Evolutionary conservation across 1,140 invertebrate genomes (phyloP).

Genomic region (Dendroctonus valens): DNA sequence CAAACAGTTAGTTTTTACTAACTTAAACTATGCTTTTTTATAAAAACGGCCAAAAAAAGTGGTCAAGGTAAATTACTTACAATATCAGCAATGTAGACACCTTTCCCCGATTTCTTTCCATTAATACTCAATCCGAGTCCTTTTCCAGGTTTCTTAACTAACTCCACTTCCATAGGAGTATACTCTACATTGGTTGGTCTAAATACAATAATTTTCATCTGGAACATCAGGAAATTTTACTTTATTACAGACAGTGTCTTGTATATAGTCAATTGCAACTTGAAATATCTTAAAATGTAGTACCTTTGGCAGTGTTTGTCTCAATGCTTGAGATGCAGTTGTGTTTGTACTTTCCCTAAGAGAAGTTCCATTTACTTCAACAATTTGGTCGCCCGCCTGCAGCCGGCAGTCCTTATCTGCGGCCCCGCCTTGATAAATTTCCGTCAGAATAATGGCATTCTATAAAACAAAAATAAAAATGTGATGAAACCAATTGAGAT

Average conservation of each 20-base stretch:
- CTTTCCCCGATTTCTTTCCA: slow-evolving; percentile 80
- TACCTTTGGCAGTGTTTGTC: slow-evolving; percentile 70
- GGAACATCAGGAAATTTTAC: slow-evolving; percentile 43
- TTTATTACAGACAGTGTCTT: neutral
- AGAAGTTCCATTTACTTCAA: slow-evolving; percentile 80
- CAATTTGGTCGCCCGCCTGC: slow-evolving; percentile 88
- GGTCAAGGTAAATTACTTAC: too few species aligned
- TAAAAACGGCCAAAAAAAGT: too few species aligned
- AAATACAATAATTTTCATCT: slow-evolving; percentile 87
- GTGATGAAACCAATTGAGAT: too few species aligned
- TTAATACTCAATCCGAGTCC: slow-evolving; percentile 90
- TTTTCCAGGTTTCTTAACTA: slow-evolving; percentile 89
- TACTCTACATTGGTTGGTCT: slow-evolving; percentile 81
- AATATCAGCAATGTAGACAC: slow-evolving; percentile 93
- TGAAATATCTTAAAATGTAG: neutral
- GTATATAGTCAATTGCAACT: neutral
- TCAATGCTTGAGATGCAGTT: slow-evolving; percentile 60
- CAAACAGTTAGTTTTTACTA: neutral
- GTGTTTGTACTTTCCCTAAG: slow-evolving; percentile 67
- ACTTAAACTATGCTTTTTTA: too few species aligned
- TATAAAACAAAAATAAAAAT: slow-evolving; percentile 51
- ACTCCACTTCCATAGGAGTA: slow-evolving; percentile 84
- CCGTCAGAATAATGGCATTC: slow-evolving; percentile 88
- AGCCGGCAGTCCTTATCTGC: slow-evolving; percentile 88
- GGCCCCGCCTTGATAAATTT: slow-evolving; percentile 90